Percentiles rank a stretch among this genome's conserved stretches.
Conservation (phyloP, 2,797 vertebrate genomes). For the Melopsittacus undulatus region DNA sequence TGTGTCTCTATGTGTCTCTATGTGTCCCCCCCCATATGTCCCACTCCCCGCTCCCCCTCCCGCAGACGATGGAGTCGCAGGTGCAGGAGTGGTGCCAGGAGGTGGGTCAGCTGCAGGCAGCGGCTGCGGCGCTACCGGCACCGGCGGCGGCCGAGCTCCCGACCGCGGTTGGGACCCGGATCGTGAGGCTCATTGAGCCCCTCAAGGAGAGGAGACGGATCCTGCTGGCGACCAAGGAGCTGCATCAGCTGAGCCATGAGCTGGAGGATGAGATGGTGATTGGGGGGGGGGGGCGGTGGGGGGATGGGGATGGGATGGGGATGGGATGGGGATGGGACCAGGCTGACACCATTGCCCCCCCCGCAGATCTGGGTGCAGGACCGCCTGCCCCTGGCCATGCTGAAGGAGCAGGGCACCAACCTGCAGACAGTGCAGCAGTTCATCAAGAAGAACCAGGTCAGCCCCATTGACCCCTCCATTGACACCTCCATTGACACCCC, state of each 20-base stretch:
- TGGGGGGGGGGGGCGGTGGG: background rate
- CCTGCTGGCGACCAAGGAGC: constrained; percentile 91
- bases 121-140: constrained; percentile 84
- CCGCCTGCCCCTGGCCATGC: constrained; percentile 86
- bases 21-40: too few species aligned
- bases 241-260: constrained; percentile 92
- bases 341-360: accelerated
- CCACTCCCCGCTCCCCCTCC: too few species aligned
- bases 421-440: constrained; percentile 91
- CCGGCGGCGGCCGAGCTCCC: constrained; percentile 82
- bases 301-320: too few species aligned
- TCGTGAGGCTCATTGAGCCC: constrained; percentile 91
- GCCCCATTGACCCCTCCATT: background rate
- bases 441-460: constrained; percentile 93
- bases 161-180: constrained; percentile 84
- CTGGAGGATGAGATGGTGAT: constrained; percentile 94
- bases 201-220: constrained; percentile 91
- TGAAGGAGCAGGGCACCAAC: constrained; percentile 85
- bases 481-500: background rate
- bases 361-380: constrained; percentile 91
- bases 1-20: too few species aligned
- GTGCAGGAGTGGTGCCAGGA: constrained; percentile 93
- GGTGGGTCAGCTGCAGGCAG: constrained; percentile 87
- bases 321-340: too few species aligned
- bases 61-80: constrained; percentile 93